Evolutionary conservation across 2,113 vertebrate genomes (phyloP).

Genomic region (Thryonomys swinderianus): DNA sequence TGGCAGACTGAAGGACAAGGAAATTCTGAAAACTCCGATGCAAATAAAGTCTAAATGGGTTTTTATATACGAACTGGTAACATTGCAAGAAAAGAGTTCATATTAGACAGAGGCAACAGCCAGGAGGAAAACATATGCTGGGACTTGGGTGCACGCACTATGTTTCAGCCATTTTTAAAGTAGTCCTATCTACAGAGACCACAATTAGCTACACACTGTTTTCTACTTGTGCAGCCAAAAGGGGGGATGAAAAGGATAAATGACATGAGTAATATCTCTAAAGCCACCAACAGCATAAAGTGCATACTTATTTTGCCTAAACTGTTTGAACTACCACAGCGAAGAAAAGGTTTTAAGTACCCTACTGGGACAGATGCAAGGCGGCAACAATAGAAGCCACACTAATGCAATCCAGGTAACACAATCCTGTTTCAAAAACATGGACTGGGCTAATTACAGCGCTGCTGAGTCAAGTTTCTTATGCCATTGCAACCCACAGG

Average conservation of each 20-base stretch:
- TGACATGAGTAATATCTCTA: constrained; percentile 86
- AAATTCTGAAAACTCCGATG: constrained; percentile 82
- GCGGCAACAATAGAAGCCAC: constrained; percentile 89
- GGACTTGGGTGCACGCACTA: constrained; percentile 70
- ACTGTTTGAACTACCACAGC: constrained; percentile 88
- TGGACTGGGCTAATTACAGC: constrained; percentile 88
- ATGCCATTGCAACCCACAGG: constrained; percentile 87
- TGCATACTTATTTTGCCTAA: constrained; percentile 89
- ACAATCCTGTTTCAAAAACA: constrained; percentile 91
- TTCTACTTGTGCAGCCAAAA: constrained; percentile 83
- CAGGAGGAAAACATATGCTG: constrained; percentile 82
- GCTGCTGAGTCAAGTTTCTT: constrained; percentile 91
- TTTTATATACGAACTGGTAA: constrained; percentile 85
- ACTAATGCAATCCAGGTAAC: constrained; percentile 92
- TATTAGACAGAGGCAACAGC: constrained; percentile 75
- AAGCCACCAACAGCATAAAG: constrained; percentile 88
- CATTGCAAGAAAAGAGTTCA: constrained; percentile 79
- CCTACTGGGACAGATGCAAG: constrained; percentile 90
- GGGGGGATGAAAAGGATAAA: constrained; percentile 84
- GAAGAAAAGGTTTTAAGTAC: constrained; percentile 91
- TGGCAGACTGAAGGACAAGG: constrained; percentile 81
- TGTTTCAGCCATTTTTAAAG: constrained; percentile 73
- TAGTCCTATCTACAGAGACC: constrained; percentile 76
- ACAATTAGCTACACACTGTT: constrained; percentile 74
- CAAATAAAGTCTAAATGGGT: constrained; percentile 86